Evolutionary conservation across 2,888 invertebrate species (phyloP).

Genomic region (Sylvicola fuscatus): DNA sequence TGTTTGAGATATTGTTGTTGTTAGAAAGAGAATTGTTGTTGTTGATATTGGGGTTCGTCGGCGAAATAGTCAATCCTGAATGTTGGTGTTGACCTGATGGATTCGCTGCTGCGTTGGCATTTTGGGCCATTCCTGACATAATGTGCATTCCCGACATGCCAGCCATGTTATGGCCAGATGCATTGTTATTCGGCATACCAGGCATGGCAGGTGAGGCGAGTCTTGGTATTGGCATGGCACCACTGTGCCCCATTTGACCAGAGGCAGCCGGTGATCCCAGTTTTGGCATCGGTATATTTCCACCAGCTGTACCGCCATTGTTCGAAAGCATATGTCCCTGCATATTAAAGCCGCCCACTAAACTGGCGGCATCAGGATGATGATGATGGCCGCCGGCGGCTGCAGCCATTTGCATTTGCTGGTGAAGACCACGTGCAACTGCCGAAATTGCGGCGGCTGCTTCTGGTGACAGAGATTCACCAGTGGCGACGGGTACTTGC

Average conservation of each 20-base stretch:
- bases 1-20: conserved; percentile 13
- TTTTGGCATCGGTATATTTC: conserved; percentile 13
- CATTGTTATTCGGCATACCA: conserved; percentile 14
- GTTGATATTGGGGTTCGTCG: conserved; percentile 1
- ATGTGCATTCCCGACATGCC: conserved; percentile 12
- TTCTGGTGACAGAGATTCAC: conserved; percentile 34
- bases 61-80: conserved; percentile 5
- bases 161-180: conserved; percentile 10
- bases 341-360: conserved; percentile 23
- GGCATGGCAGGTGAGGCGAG: conserved; percentile 16
- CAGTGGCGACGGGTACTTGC: conserved; percentile 29
- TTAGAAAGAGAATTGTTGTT: conserved; percentile 7
- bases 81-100: conserved; percentile 8
- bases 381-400: conserved; percentile 28
- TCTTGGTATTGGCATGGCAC: conserved; percentile 6
- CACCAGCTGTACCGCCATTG: conserved; percentile 16
- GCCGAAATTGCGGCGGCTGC: conserved; percentile 73
- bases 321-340: conserved; percentile 15
- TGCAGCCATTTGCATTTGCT: conserved; percentile 56
- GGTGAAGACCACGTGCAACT: conserved; percentile 55
- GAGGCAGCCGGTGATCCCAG: conserved; percentile 28
- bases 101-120: too few relatives aligned
- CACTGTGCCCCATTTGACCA: conserved; percentile 14
- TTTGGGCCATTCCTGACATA: conserved; percentile 8
- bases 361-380: conserved; percentile 27